Evolutionary conservation across 2,113 vertebrate species (phyloP).

Genomic region (Larimichthys crocea): DNA sequence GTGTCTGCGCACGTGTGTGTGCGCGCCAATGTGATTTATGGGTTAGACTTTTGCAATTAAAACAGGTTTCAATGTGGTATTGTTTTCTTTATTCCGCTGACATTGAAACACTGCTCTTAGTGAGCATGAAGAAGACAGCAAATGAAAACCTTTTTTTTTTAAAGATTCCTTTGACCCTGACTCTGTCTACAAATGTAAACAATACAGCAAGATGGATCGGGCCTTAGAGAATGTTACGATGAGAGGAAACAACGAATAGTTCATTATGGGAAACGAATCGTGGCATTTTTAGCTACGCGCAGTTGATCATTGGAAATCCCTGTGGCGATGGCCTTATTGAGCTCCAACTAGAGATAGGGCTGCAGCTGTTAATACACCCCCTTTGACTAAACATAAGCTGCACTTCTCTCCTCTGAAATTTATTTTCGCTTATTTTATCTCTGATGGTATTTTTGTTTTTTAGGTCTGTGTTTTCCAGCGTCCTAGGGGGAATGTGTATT

Average conservation of each 20-base stretch:
- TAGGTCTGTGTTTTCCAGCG: slow-evolving; percentile 65
- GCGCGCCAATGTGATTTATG: slow-evolving; percentile 57
- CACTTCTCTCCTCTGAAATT: slow-evolving; percentile 49
- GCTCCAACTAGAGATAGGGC: slow-evolving; percentile 49
- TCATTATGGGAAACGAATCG: slow-evolving; percentile 68
- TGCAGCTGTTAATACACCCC: slow-evolving; percentile 37
- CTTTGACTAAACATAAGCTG: slow-evolving; percentile 21
- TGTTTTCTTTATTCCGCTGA: slow-evolving; percentile 63
- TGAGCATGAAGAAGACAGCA: slow-evolving; percentile 33
- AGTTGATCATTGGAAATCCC: slow-evolving; percentile 64
- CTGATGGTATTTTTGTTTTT: slow-evolving; percentile 77
- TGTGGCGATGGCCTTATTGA: slow-evolving; percentile 63
- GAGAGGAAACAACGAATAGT: slow-evolving; percentile 61
- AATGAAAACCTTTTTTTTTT: slow-evolving; percentile 12
- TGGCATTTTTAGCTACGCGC: slow-evolving; percentile 58
- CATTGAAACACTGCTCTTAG: slow-evolving; percentile 29
- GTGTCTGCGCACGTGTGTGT: slow-evolving; percentile 13
- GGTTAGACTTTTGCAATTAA: slow-evolving; percentile 57
- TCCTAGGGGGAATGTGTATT: slow-evolving; percentile 62
- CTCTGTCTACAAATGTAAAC: slow-evolving; percentile 31
- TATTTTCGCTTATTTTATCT: slow-evolving; percentile 70
- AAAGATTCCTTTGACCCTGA: slow-evolving; percentile 36
- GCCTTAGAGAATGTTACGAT: neutral
- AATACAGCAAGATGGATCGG: slow-evolving; percentile 14
- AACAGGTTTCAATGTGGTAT: slow-evolving; percentile 57